These are phyloP conservation scores for Corbicula japonica DNA, from an alignment of 2,888 invertebrate species.

Conservation along the genomic window DNA sequence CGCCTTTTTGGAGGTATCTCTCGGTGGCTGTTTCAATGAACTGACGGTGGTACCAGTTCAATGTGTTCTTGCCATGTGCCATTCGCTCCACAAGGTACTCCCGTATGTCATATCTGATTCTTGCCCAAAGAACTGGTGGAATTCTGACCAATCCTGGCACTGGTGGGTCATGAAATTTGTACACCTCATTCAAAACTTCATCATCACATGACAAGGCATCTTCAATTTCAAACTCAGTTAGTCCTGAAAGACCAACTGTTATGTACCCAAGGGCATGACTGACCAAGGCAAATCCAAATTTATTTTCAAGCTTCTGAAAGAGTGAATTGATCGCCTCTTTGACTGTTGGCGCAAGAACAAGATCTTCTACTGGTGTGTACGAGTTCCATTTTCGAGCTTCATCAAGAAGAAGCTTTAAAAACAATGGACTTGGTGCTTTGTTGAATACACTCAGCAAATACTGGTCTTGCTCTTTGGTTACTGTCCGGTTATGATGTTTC, in stretches of 20 bases:
- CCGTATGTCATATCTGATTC: conserved; percentile 79
- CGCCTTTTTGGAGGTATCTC: conserved; percentile 69
- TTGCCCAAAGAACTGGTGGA: conserved; percentile 82
- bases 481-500: conserved; percentile 63
- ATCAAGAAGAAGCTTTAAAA: conserved; percentile 82
- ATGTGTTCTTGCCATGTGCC: conserved; percentile 80
- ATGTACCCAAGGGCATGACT: conserved; percentile 80
- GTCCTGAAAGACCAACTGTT: conserved; percentile 81
- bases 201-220: conserved; percentile 84
- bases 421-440: conserved; percentile 78
- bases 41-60: conserved; percentile 84
- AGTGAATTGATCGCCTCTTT: conserved; percentile 77
- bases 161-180: conserved; percentile 84
- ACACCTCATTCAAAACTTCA: conserved; percentile 82
- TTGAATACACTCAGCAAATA: conserved; percentile 72
- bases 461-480: conserved; percentile 75
- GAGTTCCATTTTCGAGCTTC: conserved; percentile 81
- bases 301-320: conserved; percentile 79
- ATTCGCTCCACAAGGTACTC: conserved; percentile 82
- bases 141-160: conserved; percentile 81
- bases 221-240: conserved; percentile 83
- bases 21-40: conserved; percentile 80
- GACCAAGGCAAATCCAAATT: conserved; percentile 78
- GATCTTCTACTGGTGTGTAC: conserved; percentile 60
- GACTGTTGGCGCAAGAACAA: conserved; percentile 73